These are phyloP conservation scores for Neelides folsomi DNA, from an alignment of 2,888 invertebrate genomes.

Conservation along the genomic window DNA sequence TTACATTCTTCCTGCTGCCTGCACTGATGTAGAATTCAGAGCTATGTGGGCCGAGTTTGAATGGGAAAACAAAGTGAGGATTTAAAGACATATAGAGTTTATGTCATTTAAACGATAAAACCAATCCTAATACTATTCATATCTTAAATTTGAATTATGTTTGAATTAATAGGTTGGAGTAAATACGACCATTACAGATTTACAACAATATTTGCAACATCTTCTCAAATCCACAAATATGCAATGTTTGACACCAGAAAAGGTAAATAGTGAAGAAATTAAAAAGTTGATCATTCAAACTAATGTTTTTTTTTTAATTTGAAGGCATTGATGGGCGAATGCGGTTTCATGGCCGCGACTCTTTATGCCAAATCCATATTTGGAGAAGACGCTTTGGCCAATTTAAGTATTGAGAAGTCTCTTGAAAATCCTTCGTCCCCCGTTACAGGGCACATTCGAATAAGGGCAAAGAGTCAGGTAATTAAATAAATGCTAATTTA, in stretches of 20 bases:
- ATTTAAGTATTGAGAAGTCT: slow-evolving; percentile 93
- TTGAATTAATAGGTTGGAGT: slow-evolving; percentile 47
- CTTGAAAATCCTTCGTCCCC: slow-evolving; percentile 73
- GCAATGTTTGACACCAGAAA: slow-evolving; percentile 96
- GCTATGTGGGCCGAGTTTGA: slow-evolving; percentile 99
- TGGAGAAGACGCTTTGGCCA: slow-evolving; percentile 97
- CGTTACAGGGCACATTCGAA: slow-evolving; percentile 92
- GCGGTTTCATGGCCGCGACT: slow-evolving; percentile 99
- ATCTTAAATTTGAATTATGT: too few relatives aligned
- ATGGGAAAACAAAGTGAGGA: slow-evolving; percentile 92
- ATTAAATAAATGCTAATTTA: slow-evolving; percentile 16
- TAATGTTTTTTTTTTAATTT: slow-evolving; percentile 15
- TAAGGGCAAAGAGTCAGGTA: slow-evolving; percentile 96
- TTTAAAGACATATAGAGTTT: neutral
- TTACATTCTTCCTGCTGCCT: slow-evolving; percentile 88
- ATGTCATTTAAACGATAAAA: too few relatives aligned
- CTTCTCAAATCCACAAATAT: slow-evolving; percentile 91
- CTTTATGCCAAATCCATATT: slow-evolving; percentile 96
- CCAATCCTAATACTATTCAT: too few relatives aligned
- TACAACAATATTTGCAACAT: slow-evolving; percentile 84
- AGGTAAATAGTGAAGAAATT: slow-evolving; percentile 42
- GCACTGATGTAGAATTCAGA: slow-evolving; percentile 90
- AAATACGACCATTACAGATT: slow-evolving; percentile 80
- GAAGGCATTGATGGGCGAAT: slow-evolving; percentile 83
- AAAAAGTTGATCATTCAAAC: neutral